Conservation (phyloP, 2,113 vertebrate species). For the Pungitius pungitius region DNA sequence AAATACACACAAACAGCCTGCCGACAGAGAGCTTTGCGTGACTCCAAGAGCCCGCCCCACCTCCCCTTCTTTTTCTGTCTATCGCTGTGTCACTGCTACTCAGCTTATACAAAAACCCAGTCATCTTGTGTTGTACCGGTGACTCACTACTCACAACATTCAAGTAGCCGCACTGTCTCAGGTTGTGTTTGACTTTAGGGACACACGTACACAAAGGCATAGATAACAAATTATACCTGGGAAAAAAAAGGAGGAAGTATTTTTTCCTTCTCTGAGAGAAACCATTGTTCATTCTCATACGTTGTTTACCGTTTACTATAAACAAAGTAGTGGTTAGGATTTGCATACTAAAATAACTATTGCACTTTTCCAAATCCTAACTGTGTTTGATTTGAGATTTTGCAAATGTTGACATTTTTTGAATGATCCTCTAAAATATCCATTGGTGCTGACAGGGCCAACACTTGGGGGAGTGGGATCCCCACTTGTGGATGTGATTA, state of each 20-base stretch:
- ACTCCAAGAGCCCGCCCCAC: conserved; percentile 29
- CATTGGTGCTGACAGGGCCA: conserved; percentile 35
- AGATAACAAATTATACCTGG: conserved; percentile 1
- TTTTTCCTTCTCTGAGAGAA: background rate
- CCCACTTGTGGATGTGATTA: conserved; percentile 30
- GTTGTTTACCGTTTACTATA: conserved; percentile 14
- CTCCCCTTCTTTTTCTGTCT: background rate
- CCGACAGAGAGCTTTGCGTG: conserved; percentile 47
- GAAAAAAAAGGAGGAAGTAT: conserved; percentile 2
- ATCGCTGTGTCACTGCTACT: conserved; percentile 62
- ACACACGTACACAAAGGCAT: conserved; percentile 10
- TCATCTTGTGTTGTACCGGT: conserved; percentile 52
- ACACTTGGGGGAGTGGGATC: conserved; percentile 51
- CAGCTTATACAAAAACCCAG: conserved; percentile 53
- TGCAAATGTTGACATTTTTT: conserved; percentile 30
- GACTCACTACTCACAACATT: conserved; percentile 52
- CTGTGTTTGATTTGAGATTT: conserved; percentile 35
- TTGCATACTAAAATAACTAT: conserved; percentile 26
- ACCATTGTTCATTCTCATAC: conserved; percentile 17
- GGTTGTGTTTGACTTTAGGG: conserved; percentile 13
- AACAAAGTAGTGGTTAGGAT: conserved; percentile 15
- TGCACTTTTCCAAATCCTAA: conserved; percentile 34
- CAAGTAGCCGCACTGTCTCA: conserved; percentile 38
- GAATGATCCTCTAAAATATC: conserved; percentile 43
- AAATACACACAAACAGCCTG: conserved; percentile 50